Evolutionary conservation across 35 echinoderm and acorn worm genomes (phyloP).

Genomic region (Diadema setosum): DNA sequence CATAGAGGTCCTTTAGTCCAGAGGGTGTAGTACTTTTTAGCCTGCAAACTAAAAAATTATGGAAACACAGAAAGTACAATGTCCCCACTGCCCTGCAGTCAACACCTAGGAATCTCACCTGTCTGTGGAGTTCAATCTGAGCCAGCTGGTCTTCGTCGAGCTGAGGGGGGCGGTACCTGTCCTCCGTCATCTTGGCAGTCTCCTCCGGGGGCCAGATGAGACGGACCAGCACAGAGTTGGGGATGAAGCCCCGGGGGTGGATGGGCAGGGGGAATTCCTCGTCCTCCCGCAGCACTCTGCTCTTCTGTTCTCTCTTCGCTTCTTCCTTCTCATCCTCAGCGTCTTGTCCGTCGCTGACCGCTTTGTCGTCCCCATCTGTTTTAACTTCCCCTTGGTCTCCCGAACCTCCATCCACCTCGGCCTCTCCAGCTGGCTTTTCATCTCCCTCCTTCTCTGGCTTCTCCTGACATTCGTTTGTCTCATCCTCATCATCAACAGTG

Average conservation of each 20-base stretch:
- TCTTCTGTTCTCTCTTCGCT: not conserved
- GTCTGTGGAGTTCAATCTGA: constrained; percentile 41
- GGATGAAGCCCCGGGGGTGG: constrained; percentile 89
- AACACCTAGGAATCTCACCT: not conserved
- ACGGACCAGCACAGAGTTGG: constrained; percentile 88
- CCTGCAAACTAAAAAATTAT: no score
- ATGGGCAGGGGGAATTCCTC: constrained; percentile 52
- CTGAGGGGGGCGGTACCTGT: constrained; percentile 70
- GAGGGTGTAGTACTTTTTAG: no score
- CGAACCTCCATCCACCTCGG: not conserved
- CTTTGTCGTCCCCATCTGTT: constrained; percentile 2
- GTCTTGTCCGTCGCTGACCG: not conserved
- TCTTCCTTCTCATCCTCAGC: constrained; percentile 9
- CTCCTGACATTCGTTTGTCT: not conserved
- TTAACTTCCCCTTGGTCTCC: not conserved
- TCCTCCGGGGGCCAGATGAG: constrained; percentile 88
- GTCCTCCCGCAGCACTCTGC: not conserved
- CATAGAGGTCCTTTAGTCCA: no score
- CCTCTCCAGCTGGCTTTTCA: not conserved
- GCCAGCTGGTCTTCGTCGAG: constrained; percentile 82
- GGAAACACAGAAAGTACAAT: no score
- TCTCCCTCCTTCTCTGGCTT: not conserved
- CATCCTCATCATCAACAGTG: not conserved
- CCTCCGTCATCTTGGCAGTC: constrained; percentile 44
- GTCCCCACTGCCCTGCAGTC: no score